Conservation (phyloP, 2,113 vertebrate species). For the Platycercus adscitus region DNA sequence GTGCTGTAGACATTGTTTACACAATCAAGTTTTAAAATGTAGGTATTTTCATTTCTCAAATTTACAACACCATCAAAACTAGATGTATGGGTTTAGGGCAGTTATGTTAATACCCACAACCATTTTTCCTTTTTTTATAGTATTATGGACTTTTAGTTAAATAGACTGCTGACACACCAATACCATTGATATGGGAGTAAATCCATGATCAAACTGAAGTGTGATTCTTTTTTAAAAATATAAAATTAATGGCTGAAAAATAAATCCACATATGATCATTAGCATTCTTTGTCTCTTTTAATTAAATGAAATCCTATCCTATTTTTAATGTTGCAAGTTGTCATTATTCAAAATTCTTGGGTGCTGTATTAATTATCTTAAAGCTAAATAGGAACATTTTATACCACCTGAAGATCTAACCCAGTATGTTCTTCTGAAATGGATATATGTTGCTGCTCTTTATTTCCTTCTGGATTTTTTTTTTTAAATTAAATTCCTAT, state of each 20-base stretch:
- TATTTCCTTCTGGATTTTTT: background rate
- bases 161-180: background rate
- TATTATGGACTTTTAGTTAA: background rate
- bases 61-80: background rate
- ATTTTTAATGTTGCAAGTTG: background rate
- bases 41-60: background rate
- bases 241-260: background rate
- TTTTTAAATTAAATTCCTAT: background rate
- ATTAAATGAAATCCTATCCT: background rate
- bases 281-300: background rate
- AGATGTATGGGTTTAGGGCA: background rate
- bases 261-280: background rate
- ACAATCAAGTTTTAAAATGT: background rate
- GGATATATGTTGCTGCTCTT: background rate
- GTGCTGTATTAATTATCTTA: background rate
- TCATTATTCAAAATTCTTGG: background rate
- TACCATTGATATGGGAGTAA: background rate
- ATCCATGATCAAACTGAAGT: background rate
- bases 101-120: background rate
- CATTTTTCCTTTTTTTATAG: background rate
- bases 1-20: background rate
- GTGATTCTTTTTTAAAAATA: background rate
- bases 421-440: background rate
- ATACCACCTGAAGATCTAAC: background rate
- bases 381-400: background rate